Conservation (phyloP, 2,113 vertebrate species). For the Bothrops jararaca region DNA sequence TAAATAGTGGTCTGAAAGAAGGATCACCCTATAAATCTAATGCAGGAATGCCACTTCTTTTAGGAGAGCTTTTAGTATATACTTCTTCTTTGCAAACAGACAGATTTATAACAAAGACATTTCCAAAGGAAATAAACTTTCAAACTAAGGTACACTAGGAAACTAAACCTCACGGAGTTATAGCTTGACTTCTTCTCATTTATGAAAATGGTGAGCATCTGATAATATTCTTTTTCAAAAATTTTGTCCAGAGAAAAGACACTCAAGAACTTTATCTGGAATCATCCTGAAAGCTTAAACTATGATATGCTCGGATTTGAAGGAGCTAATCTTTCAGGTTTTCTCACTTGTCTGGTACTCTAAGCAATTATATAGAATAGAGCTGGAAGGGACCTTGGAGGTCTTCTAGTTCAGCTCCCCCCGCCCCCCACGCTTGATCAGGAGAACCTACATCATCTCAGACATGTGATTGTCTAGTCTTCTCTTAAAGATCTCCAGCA, state of each 20-base stretch:
- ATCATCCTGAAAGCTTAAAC: fast-evolving
- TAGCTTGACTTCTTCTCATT: background rate
- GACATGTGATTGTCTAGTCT: no score
- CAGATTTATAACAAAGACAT: background rate
- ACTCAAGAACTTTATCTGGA: fast-evolving
- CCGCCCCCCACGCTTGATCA: no score
- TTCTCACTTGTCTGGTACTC: constrained; percentile 39
- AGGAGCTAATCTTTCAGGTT: constrained; percentile 20
- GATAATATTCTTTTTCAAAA: background rate
- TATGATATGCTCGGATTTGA: background rate
- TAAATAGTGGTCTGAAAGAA: background rate
- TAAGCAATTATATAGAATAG: background rate
- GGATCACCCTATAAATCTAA: background rate
- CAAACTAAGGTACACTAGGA: background rate
- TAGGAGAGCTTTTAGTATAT: background rate
- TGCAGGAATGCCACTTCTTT: background rate
- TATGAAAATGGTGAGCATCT: background rate
- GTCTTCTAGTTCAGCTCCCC: no score
- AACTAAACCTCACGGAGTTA: background rate
- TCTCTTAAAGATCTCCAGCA: no score
- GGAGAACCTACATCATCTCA: no score
- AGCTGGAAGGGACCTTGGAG: no score
- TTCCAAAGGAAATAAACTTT: background rate
- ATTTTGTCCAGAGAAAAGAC: background rate
- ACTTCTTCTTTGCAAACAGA: background rate